Conservation (phyloP, 2,888 invertebrate species). For the Lasioglossum oenotherae region DNA sequence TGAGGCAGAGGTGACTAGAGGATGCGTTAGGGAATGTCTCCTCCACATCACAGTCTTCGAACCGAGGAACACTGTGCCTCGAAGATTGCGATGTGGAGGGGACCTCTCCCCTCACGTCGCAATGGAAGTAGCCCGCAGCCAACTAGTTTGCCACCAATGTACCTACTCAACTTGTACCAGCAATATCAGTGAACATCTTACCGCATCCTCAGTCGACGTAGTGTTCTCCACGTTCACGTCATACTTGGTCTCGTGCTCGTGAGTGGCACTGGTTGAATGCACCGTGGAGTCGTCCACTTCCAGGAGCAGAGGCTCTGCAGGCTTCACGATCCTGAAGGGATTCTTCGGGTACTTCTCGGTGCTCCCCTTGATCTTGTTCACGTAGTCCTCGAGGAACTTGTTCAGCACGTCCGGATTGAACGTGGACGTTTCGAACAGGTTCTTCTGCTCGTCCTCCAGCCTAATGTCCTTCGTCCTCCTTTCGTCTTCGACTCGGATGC, state of each 20-base stretch:
- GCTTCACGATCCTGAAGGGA: constrained; percentile 71
- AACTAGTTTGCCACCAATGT: too few species aligned
- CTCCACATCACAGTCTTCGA: too few species aligned
- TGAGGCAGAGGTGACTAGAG: too few species aligned
- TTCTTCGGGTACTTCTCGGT: constrained; percentile 75
- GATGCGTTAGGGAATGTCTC: too few species aligned
- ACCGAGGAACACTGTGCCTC: too few species aligned
- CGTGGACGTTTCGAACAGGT: constrained; percentile 80
- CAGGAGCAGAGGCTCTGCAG: constrained; percentile 63
- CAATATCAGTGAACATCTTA: constrained; percentile 17
- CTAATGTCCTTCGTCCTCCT: constrained; percentile 71
- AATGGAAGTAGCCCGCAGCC: too few species aligned
- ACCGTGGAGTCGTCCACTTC: constrained; percentile 62
- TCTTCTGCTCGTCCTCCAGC: constrained; percentile 71
- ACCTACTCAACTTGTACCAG: neutral
- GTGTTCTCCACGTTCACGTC: constrained; percentile 41
- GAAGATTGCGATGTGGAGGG: too few species aligned
- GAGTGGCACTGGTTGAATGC: neutral
- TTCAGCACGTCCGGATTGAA: constrained; percentile 87
- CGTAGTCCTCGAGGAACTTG: constrained; percentile 87
- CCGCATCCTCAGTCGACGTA: constrained; percentile 50
- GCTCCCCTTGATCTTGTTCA: constrained; percentile 85
- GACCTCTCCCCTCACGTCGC: too few species aligned
- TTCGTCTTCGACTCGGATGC: constrained; percentile 74
- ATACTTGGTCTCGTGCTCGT: constrained; percentile 37